Evolutionary conservation across 2,888 invertebrate species (phyloP).

Genomic region (Myathropa florea): DNA sequence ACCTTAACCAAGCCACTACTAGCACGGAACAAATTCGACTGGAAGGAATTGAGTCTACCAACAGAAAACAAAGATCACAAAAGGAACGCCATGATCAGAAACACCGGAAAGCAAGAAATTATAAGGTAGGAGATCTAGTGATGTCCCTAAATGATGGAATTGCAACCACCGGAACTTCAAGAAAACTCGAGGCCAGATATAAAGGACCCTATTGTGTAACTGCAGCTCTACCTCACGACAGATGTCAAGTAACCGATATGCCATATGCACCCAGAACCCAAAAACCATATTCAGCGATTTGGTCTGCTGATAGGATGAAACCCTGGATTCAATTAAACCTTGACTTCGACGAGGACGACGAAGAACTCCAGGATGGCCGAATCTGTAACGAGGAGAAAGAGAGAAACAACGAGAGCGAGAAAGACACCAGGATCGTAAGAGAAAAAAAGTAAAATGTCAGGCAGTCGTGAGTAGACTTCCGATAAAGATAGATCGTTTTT

Average conservation of each 20-base stretch:
- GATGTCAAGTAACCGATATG: conserved; percentile 7
- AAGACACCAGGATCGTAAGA: too few relatives aligned
- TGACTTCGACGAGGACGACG: not conserved
- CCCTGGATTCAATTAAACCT: not conserved
- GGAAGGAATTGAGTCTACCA: not conserved
- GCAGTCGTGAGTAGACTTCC: too few relatives aligned
- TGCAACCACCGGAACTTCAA: not conserved
- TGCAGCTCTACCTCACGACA: not conserved
- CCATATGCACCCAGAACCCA: conserved; percentile 4
- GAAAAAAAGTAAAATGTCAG: too few relatives aligned
- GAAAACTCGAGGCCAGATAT: not conserved
- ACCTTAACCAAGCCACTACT: not conserved
- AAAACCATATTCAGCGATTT: not conserved
- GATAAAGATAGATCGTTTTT: too few relatives aligned
- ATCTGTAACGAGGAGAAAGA: too few relatives aligned
- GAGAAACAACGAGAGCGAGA: too few relatives aligned
- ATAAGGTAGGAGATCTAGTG: not conserved
- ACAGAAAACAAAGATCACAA: not conserved
- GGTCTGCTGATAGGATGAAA: not conserved
- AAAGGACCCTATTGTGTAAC: not conserved
- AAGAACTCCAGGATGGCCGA: too few relatives aligned
- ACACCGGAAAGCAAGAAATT: conserved; percentile 1
- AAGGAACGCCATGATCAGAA: not conserved
- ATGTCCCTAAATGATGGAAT: conserved; percentile 16
- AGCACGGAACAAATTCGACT: not conserved